phyloP scores from a whole-genome alignment of 2,113 vertebrate genomes.

The Neogobius melanostomus region DNA sequence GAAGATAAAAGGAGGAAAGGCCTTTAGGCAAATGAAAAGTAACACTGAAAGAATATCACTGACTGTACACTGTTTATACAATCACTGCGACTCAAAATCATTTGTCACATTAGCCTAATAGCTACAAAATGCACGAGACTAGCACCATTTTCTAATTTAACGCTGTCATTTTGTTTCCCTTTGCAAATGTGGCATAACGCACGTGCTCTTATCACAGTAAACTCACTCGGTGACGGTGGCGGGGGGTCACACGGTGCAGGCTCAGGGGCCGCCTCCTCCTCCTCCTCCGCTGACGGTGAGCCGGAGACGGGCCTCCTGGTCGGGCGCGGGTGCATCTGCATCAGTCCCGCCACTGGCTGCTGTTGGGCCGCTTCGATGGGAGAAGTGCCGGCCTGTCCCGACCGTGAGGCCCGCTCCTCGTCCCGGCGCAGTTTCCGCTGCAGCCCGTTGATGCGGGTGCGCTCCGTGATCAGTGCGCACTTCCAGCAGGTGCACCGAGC shows the following conservation, averaged over 20 bases:
- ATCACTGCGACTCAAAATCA: no score
- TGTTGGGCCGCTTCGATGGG: not conserved
- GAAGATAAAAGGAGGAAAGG: no score
- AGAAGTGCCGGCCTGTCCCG: not conserved
- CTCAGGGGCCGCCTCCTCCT: not conserved
- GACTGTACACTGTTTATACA: no score
- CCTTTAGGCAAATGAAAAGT: no score
- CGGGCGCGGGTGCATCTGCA: not conserved
- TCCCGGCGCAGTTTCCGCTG: not conserved
- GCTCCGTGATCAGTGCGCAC: not conserved
- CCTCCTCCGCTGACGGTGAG: not conserved
- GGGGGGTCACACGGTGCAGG: not conserved
- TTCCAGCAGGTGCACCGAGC: not conserved
- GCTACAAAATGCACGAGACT: no score
- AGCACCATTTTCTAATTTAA: not conserved
- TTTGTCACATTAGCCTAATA: no score
- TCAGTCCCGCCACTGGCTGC: no score
- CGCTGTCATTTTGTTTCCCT: no score
- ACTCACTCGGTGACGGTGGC: not conserved
- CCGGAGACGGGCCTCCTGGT: not conserved
- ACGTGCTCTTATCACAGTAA: not conserved
- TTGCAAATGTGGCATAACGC: no score
- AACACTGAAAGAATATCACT: no score
- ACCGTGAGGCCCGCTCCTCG: not conserved
- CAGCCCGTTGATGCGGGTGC: not conserved